Evolutionary conservation across 2,797 vertebrate species (phyloP), one percentile per base, ranked within the genome.

Genomic region (Epinephelus malabaricus): DNA sequence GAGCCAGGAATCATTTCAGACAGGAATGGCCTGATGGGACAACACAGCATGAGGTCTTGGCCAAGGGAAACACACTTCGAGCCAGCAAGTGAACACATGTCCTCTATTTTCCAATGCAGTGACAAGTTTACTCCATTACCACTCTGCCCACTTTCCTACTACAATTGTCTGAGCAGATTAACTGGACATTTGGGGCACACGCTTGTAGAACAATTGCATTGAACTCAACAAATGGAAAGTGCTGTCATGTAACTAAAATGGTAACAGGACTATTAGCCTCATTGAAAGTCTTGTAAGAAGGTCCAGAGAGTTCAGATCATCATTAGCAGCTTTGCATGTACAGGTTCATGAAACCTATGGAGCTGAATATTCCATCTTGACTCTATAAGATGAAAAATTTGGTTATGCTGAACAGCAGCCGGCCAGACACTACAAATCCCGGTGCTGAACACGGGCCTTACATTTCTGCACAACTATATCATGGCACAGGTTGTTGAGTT

Each of bases 1-100:
- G 66, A 69, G 77, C 79, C 78, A 85, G 85, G 69, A 89, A 82
- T 84, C 10, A 66, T 83, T 82, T 88, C 73, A 85, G 79, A 76
- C n/a, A 74, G 81, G 46, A 82, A 64, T 58, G 53, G 78, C 70
- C 75, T 72, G 78, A 79, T 86, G 87, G 87, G 89, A 89, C 86
- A 69, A 60, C 74, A 61, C 80, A 77, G 84, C 76, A 81, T 53
- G 77, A 84, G 74, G 79, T 81, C 65, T 67, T 81, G 81, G 92
- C 92, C 89, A 92, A 90, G 38, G 50, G 56, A 90, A 92, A 92
- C 87, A 92, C 43, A 27, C 47, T 61, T 45, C 0, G 43, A 74
- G 89, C 92, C 92, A 94, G 40, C 6, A 51, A 91, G 81, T 89
- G 90, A 92, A 86, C 86, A 83, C 90, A 93, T 79, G 84, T 81